A percentile compares a stretch with the other conserved stretches of the same genome.
phyloP scores from a whole-genome alignment of 1,140 invertebrate species.

The Drosophila nigrodunni region DNA sequence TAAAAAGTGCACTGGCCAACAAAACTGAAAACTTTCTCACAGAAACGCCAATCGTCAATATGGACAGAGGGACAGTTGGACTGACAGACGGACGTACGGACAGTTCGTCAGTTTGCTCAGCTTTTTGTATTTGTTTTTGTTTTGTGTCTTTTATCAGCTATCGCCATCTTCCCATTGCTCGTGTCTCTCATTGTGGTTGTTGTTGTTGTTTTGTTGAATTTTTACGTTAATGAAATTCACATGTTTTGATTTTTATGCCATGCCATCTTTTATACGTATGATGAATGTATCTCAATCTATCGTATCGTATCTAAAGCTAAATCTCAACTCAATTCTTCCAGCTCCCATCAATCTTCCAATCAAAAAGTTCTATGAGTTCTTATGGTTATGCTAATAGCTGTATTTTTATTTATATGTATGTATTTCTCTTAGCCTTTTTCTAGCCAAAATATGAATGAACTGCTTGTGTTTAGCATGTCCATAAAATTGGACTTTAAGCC shows the following conservation, averaged over 20 bases:
- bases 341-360: conserved; percentile 46
- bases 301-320: conserved; percentile 2
- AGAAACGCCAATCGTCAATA: conserved; percentile 39
- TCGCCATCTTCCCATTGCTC: conserved; percentile 58
- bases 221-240: conserved; percentile 74
- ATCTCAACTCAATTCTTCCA: background rate
- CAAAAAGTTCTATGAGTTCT: conserved; percentile 33
- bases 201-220: conserved; percentile 47
- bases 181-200: conserved; percentile 10
- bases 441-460: conserved; percentile 37
- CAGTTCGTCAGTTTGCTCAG: conserved; percentile 13
- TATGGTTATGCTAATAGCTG: conserved; percentile 54
- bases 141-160: conserved; percentile 47
- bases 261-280: conserved; percentile 52
- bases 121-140: conserved; percentile 31
- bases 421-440: conserved; percentile 12
- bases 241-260: conserved; percentile 62
- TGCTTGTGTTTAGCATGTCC: conserved; percentile 30
- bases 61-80: conserved; percentile 17
- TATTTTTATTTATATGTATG: conserved; percentile 1
- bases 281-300: conserved; percentile 64
- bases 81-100: conserved; percentile 5
- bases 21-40: conserved; percentile 77
- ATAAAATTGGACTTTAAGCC: conserved; percentile 25
- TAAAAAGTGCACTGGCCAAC: conserved; percentile 79